Conservation (phyloP, 1,140 invertebrate species). For the Drosophila aff. region DNA sequence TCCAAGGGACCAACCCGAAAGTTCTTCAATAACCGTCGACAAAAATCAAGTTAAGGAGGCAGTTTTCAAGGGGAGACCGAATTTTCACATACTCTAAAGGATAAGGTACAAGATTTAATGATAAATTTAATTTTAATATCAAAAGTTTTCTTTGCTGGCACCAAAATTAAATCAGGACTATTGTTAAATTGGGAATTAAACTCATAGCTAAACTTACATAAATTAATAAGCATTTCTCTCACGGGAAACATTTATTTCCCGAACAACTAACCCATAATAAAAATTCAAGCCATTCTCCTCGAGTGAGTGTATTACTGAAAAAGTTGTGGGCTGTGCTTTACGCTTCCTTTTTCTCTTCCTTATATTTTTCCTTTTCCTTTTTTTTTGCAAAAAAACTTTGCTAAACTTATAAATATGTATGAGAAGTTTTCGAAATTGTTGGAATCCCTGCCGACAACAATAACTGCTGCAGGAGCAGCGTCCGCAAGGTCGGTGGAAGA, state of each 20-base stretch:
- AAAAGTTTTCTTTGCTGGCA: not conserved
- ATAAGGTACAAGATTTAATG: not conserved
- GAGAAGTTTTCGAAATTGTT: constrained; percentile 84
- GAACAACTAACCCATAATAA: not conserved
- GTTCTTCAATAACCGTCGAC: constrained; percentile 21
- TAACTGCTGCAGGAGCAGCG: constrained; percentile 41
- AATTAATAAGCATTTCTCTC: not conserved
- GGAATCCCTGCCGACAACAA: constrained; percentile 79
- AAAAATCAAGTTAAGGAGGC: constrained; percentile 15
- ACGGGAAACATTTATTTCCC: not conserved
- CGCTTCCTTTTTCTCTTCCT: constrained; percentile 34
- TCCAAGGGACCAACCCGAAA: constrained; percentile 37
- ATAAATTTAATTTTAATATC: not conserved
- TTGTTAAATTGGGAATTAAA: not conserved
- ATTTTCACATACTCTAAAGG: not conserved
- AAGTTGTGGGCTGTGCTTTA: constrained; percentile 70
- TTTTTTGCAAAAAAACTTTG: constrained; percentile 66
- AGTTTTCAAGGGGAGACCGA: not conserved
- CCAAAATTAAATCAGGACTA: no score
- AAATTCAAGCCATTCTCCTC: not conserved
- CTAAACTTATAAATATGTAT: constrained; percentile 85
- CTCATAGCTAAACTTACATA: not conserved
- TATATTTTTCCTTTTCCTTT: constrained; percentile 3
- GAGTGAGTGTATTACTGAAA: constrained; percentile 5
- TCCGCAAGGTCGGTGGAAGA: constrained; percentile 75